phyloP scores from a whole-genome alignment of 2,797 vertebrate species.

The Sphaeramia orbicularis region DNA sequence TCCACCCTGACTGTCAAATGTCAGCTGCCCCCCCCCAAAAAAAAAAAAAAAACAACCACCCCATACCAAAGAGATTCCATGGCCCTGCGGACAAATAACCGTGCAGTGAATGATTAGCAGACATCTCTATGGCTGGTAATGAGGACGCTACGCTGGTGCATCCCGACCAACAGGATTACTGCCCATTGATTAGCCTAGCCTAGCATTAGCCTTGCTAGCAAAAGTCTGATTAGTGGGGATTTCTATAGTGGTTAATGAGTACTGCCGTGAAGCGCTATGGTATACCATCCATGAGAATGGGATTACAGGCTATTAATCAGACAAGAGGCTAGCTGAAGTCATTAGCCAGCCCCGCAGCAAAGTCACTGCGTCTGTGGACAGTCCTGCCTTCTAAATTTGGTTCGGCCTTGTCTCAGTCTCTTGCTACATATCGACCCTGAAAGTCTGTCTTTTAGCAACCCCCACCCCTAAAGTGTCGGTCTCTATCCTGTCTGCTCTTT shows the following conservation, averaged over 20 bases:
- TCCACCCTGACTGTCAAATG: slow-evolving; percentile 63
- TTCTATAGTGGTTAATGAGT: slow-evolving; percentile 78
- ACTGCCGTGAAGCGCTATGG: slow-evolving; percentile 62
- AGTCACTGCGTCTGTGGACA: slow-evolving; percentile 54
- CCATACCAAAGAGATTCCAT: slow-evolving; percentile 56
- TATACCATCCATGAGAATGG: slow-evolving; percentile 75
- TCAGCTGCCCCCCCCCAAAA: slow-evolving; percentile 11
- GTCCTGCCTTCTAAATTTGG: slow-evolving; percentile 68
- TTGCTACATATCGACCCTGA: slow-evolving; percentile 34
- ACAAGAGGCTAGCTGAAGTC: slow-evolving; percentile 67
- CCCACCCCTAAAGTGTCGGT: neutral
- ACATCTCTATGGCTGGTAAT: slow-evolving; percentile 82
- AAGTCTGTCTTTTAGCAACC: slow-evolving; percentile 36
- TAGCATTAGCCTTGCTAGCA: slow-evolving; percentile 75
- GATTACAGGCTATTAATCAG: slow-evolving; percentile 84
- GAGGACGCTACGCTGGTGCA: slow-evolving; percentile 67
- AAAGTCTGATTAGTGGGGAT: slow-evolving; percentile 73
- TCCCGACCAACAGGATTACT: slow-evolving; percentile 79
- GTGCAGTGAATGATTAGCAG: slow-evolving; percentile 80
- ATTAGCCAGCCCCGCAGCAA: slow-evolving; percentile 70
- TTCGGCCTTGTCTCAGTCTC: slow-evolving; percentile 45
- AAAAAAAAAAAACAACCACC: neutral
- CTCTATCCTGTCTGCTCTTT: slow-evolving; percentile 26
- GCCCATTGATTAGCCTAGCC: slow-evolving; percentile 81
- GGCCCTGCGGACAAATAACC: slow-evolving; percentile 78